These are phyloP conservation scores for Hippocampus comes DNA, from an alignment of 2,113 vertebrate species.

Conservation along the genomic window DNA sequence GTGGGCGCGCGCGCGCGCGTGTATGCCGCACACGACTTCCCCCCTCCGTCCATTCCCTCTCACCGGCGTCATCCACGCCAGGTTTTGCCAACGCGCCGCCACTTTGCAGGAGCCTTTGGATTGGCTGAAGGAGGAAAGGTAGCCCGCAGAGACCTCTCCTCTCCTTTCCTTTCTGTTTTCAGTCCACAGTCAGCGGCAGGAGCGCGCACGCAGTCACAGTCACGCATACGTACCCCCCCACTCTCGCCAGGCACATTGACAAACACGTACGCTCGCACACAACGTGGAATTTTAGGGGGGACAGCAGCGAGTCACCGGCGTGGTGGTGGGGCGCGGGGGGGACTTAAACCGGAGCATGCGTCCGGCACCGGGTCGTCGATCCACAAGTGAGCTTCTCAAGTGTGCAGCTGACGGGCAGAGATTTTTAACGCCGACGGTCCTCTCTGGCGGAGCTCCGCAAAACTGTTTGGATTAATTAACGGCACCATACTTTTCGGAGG, in stretches of 20 bases:
- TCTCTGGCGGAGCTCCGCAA: neutral
- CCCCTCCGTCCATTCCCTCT: constrained; percentile 52
- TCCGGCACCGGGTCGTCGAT: constrained; percentile 40
- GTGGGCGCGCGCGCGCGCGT: no score
- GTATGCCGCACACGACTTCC: no score
- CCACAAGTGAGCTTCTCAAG: constrained; percentile 34
- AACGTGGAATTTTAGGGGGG: constrained; percentile 36
- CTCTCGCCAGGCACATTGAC: neutral
- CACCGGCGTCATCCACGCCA: constrained; percentile 47
- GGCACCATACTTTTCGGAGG: neutral
- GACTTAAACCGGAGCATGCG: constrained; percentile 50
- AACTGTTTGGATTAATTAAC: constrained; percentile 1
- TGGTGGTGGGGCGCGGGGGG: neutral
- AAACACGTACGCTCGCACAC: neutral
- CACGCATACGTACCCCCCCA: constrained; percentile 13
- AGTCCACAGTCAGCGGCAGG: constrained; percentile 53
- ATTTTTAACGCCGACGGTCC: constrained; percentile 33
- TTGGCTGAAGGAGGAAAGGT: constrained; percentile 70
- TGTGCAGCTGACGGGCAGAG: constrained; percentile 27
- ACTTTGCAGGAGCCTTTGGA: constrained; percentile 58
- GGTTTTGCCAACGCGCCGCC: constrained; percentile 65
- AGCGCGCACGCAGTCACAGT: constrained; percentile 39
- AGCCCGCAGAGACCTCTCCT: constrained; percentile 60
- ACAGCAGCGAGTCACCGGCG: constrained; percentile 24
- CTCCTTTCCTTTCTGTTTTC: constrained; percentile 33